Evolutionary conservation across 1,140 invertebrate genomes (phyloP).

Genomic region (Oryzaephilus surinamensis): DNA sequence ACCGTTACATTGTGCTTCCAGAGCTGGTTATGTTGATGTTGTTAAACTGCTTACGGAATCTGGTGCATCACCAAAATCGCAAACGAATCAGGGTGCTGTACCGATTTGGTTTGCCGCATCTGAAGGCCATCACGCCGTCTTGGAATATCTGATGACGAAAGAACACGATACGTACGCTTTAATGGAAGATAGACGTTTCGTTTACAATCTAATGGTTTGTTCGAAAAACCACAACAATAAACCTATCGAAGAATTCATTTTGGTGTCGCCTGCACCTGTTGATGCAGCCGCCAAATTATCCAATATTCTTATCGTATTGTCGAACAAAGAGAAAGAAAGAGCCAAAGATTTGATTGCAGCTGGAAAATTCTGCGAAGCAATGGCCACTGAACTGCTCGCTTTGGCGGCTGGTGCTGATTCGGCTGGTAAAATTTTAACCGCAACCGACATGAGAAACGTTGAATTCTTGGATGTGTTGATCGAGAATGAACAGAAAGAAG

Average conservation of each 20-base stretch:
- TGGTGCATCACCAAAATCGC: slow-evolving; percentile 86
- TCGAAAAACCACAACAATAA: slow-evolving; percentile 94
- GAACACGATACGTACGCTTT: slow-evolving; percentile 94
- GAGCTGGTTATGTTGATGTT: slow-evolving; percentile 89
- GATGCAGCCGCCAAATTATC: slow-evolving; percentile 97
- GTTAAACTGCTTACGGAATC: slow-evolving; percentile 91
- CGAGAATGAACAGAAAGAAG: slow-evolving; percentile 97
- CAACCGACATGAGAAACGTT: slow-evolving; percentile 81
- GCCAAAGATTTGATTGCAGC: slow-evolving; percentile 92
- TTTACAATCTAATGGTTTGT: slow-evolving; percentile 97
- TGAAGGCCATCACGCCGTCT: slow-evolving; percentile 89
- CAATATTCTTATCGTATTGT: slow-evolving; percentile 79
- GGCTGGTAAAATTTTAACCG: slow-evolving; percentile 80
- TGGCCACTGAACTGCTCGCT: slow-evolving; percentile 93
- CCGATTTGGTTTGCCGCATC: slow-evolving; percentile 96
- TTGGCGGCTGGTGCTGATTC: slow-evolving; percentile 89
- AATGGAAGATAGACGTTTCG: slow-evolving; percentile 96
- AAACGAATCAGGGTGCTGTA: slow-evolving; percentile 87
- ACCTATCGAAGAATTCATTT: slow-evolving; percentile 92
- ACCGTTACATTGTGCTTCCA: slow-evolving; percentile 88
- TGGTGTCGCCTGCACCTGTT: slow-evolving; percentile 93
- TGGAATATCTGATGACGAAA: slow-evolving; percentile 93
- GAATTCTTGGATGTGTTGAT: slow-evolving; percentile 96
- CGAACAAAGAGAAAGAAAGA: slow-evolving; percentile 92
- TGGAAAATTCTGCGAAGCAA: slow-evolving; percentile 89